Conservation (phyloP, 2,888 invertebrate genomes). For the Amorpha juglandis region DNA sequence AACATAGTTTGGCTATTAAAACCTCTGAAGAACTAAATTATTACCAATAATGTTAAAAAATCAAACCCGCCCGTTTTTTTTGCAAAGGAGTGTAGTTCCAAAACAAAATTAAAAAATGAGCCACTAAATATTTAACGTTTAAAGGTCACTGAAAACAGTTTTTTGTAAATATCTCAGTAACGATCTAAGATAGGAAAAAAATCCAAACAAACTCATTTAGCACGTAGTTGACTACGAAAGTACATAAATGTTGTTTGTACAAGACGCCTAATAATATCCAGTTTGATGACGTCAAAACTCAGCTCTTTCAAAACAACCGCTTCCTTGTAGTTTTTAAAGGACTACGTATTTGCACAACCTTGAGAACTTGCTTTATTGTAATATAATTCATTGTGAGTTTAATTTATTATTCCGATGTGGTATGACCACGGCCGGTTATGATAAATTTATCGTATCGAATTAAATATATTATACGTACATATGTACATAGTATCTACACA, state of each 20-base stretch:
- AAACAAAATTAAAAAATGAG: not conserved
- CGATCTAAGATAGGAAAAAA: not conserved
- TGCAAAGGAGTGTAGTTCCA: no score
- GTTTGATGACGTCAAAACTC: not conserved
- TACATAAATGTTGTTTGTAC: conserved; percentile 5
- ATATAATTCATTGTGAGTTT: not conserved
- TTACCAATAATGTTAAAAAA: no score
- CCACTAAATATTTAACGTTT: not conserved
- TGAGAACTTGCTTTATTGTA: not conserved
- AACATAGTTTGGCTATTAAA: no score
- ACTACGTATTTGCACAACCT: not conserved
- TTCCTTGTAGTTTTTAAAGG: not conserved
- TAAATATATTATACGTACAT: no score
- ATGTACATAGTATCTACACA: no score
- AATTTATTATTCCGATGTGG: not conserved
- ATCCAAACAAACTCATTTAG: not conserved
- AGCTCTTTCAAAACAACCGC: conserved; percentile 7
- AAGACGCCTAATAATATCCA: not conserved
- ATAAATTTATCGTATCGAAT: no score
- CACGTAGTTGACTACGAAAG: not conserved
- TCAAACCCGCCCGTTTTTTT: no score
- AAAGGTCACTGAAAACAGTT: not conserved
- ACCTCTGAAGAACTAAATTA: no score
- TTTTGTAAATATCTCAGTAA: not conserved
- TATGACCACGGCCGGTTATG: no score